Base-by-base conservation (phyloP, 2,113 vertebrate species). In the Xenopus borealis region DNA sequence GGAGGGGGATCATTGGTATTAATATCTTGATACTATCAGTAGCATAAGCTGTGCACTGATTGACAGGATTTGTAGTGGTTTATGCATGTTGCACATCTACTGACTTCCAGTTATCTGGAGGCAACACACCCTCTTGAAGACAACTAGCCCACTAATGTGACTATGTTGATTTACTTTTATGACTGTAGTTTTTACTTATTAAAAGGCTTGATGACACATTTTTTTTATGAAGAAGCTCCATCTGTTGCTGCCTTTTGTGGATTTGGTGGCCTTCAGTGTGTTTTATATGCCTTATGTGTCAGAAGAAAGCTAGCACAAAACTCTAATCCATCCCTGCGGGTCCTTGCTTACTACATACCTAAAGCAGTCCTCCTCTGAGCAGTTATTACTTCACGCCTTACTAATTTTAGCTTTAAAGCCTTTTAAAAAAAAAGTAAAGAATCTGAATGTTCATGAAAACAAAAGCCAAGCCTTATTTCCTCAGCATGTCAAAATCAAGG, bases 381-480 rank as follows among this genome's bases (percentile, higher is more conserved):
- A 74, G 1, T 9, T 46, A 27, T 67, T 67, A 67, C 23, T 66
- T 59, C 19, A 61, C 12, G 10, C 53, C 63, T 53, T 72, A 65
- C 71, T 74, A 67, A 74, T 67, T 75, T 75, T 75, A 67, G 55
- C 44, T 52, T 52, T 62, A 68, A 69, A 27, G 44, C n/a, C 20
- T 63, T 67, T 53, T 46, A n/a, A n/a, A 59, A 68, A 68, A 30
- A 33, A 59, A 40, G 20, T 30, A 66, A 66, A 72, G 23, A n/a
- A 57, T 10, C 27, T 33, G 13, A 58, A 68, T 30, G 62, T 64
- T 68, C 55, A 66, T 52, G 33, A 69, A 73, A 68, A 75, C 55
- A 68, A 66, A 62, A 62, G 55, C 72, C 65, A 68, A 68, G 65
- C 53, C 72, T 45, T 58, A 52, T 75, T 68, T 75, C 72, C 72